Conservation (phyloP, 2,113 vertebrate species). For the Dicaeum eximium region DNA sequence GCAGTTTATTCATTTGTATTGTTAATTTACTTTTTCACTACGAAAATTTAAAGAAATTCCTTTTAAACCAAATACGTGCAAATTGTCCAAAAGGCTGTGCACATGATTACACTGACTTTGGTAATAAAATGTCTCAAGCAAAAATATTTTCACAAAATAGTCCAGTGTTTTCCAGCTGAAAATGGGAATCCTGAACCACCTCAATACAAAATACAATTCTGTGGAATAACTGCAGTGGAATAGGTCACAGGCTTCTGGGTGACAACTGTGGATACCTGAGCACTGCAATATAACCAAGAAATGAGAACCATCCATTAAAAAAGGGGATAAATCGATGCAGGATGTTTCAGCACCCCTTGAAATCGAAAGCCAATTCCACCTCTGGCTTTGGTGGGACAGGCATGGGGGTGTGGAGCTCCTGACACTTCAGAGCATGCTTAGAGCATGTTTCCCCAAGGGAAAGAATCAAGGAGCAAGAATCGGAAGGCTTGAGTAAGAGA, state of each 20-base stretch:
- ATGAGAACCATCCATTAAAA: no score
- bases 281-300: not conserved
- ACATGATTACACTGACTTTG: not conserved
- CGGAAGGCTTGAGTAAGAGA: not conserved
- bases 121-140: no score
- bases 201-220: no score
- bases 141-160: not conserved
- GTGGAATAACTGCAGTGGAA: not conserved
- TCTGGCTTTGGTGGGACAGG: not conserved
- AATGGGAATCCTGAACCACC: not conserved
- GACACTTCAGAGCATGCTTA: no score
- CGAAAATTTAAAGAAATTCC: not conserved
- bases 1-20: not conserved
- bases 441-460: not conserved
- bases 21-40: not conserved
- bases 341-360: no score
- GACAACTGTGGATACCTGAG: not conserved
- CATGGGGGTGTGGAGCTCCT: no score
- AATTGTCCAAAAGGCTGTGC: not conserved
- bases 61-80: not conserved
- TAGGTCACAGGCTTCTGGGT: not conserved
- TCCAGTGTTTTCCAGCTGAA: not conserved
- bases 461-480: not conserved
- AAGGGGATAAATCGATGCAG: not conserved
- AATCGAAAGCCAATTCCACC: rapidly evolving